Conservation (phyloP, 2,113 vertebrate genomes). For the Vulpes lagopus region DNA sequence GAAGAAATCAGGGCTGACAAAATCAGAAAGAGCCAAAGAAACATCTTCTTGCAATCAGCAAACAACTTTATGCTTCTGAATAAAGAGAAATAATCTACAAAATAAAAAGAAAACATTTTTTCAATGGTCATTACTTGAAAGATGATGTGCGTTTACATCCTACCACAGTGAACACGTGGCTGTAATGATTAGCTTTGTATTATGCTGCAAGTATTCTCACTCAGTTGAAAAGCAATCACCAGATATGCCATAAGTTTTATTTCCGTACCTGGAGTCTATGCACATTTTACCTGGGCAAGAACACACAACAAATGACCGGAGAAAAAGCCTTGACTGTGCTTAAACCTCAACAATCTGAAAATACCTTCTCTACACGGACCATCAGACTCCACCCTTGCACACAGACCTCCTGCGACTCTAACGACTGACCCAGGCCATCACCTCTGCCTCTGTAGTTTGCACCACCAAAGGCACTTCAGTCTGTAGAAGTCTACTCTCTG, state of each 20-base stretch:
- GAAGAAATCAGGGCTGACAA: conserved; percentile 92
- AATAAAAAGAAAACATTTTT: conserved; percentile 87
- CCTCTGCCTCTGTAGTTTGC: background rate
- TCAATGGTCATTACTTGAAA: conserved; percentile 85
- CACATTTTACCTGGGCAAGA: background rate
- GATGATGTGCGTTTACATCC: conserved; percentile 66
- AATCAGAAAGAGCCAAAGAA: conserved; percentile 97
- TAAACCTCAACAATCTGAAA: background rate
- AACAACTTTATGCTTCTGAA: conserved; percentile 89
- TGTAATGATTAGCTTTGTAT: background rate
- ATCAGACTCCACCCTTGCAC: background rate
- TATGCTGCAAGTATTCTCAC: conserved; percentile 14
- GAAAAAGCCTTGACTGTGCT: background rate
- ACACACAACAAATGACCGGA: background rate
- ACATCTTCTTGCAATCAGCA: conserved; percentile 98
- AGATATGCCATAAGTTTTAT: conserved; percentile 20
- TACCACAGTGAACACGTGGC: conserved; percentile 56
- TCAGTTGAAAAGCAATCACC: background rate
- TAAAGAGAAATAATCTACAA: conserved; percentile 90
- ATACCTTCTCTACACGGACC: background rate
- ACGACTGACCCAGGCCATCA: background rate
- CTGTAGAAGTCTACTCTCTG: background rate
- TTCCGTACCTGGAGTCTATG: background rate
- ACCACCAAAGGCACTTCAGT: conserved; percentile 26
- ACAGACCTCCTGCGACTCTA: background rate